These are phyloP conservation scores for Rhagoletis pomonella DNA, from an alignment of 1,140 invertebrate genomes.

Conservation along the genomic window DNA sequence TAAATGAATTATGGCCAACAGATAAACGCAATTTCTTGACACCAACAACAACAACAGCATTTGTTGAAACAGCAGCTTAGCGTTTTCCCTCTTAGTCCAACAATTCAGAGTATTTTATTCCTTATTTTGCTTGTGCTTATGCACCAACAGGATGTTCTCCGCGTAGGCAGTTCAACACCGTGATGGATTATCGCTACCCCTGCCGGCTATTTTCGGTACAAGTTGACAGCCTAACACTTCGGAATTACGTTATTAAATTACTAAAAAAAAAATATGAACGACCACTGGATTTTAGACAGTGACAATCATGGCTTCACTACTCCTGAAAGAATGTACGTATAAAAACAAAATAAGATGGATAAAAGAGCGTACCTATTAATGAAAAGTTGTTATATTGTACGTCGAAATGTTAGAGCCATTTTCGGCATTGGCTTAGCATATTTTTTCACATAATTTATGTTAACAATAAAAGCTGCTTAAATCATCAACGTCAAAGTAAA, in stretches of 20 bases:
- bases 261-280: not conserved
- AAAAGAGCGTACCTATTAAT: not conserved
- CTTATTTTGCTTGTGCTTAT: not conserved
- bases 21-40: conserved; percentile 52
- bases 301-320: not conserved
- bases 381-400: not conserved
- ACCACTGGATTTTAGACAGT: not conserved
- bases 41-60: conserved; percentile 1
- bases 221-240: conserved; percentile 43
- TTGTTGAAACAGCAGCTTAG: not conserved
- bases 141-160: not conserved
- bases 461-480: not conserved
- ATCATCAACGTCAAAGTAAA: not conserved
- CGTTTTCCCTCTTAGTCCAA: not conserved
- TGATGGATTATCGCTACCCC: conserved; percentile 33
- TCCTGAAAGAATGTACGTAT: too few species aligned
- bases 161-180: not conserved
- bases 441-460: not conserved
- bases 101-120: not conserved
- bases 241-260: conserved; percentile 47
- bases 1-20: conserved; percentile 53
- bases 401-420: not conserved
- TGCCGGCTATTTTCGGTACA: conserved; percentile 24
- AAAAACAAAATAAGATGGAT: not conserved
- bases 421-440: not conserved